Base-by-base conservation (phyloP, 2,888 invertebrate genomes). In the Zaprionus lineosus region DNA sequence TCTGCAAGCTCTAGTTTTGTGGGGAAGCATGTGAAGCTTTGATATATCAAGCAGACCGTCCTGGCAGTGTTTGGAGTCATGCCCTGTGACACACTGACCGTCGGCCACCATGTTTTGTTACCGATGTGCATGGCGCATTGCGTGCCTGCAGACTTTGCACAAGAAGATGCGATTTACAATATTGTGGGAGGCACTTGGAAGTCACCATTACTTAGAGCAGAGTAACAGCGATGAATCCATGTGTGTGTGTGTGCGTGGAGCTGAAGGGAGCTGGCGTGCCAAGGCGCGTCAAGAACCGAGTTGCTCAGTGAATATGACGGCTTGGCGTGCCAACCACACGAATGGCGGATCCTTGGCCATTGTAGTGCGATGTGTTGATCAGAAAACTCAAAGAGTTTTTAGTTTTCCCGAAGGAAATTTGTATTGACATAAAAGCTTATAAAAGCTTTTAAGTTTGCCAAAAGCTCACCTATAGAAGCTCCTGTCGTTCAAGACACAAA, bases 301-400 rank as follows among this genome's bases (percentile, higher is more conserved):
- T 3, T 21, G 21, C 21, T 21, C 21, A 5, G 21, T 21, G 37
- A 8, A 9, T 15, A 28, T 16, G 40, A 29, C 63, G 68, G 41
- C 44, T 74, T 67, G 61, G 61, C 84, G 77, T 83, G 84, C 85
- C 87, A 87, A 86, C 70, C 74, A 85, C 82, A 86, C 84, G 84
- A 70, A 88, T 81, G 75, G 87, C 87, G 88, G 74, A 15, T 61
- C 18, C 65, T 15, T 74, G 87, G 87, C 87, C 88, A 82, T 86
- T 46, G 81, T 75, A 59, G 85, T 85, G 81, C 88, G 68, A 84
- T 68, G 43, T 69, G 1, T 9, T 0, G 16, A 18, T 4, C 1
- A 1, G 0, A 2, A 6, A 50, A 50, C 53, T 66, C 61, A 53
- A 28, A 28, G 37, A 9, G 8, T 9, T 55, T 34, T 28, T 29